A percentile compares a stretch with the other conserved stretches of the same genome.
Conservation (phyloP, 2,113 vertebrate species). For the Austrofundulus limnaeus region DNA sequence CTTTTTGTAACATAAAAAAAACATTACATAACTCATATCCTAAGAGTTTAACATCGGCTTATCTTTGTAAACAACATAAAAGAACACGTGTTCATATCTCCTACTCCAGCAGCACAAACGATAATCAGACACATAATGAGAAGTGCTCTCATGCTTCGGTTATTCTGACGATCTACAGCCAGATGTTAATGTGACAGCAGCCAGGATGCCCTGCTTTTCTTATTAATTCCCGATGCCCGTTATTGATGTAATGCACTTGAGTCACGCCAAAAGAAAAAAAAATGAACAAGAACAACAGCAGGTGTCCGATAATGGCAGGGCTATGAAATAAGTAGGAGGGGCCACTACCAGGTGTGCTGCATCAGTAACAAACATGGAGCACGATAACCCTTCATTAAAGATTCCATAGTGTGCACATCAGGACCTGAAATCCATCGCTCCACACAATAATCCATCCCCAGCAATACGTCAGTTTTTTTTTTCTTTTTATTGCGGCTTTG, state of each 20-base stretch:
- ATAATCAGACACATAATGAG: conserved; percentile 62
- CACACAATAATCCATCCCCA: conserved; percentile 51
- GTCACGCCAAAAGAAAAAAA: conserved; percentile 64
- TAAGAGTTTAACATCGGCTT: conserved; percentile 9
- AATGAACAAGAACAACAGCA: conserved; percentile 72
- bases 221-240: conserved; percentile 58
- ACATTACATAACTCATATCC: not conserved
- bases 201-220: conserved; percentile 56
- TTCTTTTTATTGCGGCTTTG: conserved; percentile 60
- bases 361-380: conserved; percentile 49
- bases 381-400: conserved; percentile 80
- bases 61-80: conserved; percentile 48
- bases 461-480: conserved; percentile 64
- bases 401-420: conserved; percentile 63
- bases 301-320: conserved; percentile 71
- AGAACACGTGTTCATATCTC: conserved; percentile 21
- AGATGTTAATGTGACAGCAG: conserved; percentile 68
- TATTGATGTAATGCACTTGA: conserved; percentile 71
- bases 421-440: conserved; percentile 46
- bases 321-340: conserved; percentile 46
- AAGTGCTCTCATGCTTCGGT: conserved; percentile 55
- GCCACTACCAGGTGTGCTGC: conserved; percentile 77
- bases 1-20: no score
- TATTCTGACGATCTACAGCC: conserved; percentile 57
- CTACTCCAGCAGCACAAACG: conserved; percentile 50